phyloP scores from a whole-genome alignment of 2,113 vertebrate genomes.

The Mugil cephalus region DNA sequence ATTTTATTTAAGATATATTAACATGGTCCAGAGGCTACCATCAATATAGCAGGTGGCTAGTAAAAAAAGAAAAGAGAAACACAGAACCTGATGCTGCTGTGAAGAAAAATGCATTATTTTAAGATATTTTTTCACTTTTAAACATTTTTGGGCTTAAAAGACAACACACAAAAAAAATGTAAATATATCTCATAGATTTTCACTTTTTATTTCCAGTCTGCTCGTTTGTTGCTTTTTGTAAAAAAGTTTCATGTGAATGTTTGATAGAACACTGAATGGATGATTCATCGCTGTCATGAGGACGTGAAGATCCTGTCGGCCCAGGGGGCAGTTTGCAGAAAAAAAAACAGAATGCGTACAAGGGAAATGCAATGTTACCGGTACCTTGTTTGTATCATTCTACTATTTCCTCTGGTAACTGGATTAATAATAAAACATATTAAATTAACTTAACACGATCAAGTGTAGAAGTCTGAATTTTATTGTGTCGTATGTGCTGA shows the following conservation, averaged over 20 bases:
- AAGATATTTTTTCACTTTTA: conserved; percentile 22
- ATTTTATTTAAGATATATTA: conserved; percentile 28
- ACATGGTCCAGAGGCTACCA: conserved; percentile 19
- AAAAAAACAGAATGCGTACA: conserved; percentile 33
- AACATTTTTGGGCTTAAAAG: conserved; percentile 12
- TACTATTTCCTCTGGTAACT: conserved; percentile 69
- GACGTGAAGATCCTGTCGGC: conserved; percentile 28
- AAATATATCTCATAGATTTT: conserved; percentile 41
- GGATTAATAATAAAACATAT: conserved; percentile 76
- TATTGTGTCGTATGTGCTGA: neutral
- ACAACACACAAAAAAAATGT: conserved; percentile 23
- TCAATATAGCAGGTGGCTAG: neutral
- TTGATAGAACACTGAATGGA: conserved; percentile 40
- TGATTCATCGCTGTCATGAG: conserved; percentile 18
- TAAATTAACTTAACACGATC: conserved; percentile 66
- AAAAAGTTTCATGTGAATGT: conserved; percentile 64
- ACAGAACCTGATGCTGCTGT: conserved; percentile 32
- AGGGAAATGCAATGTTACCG: conserved; percentile 61
- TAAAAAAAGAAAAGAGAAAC: conserved; percentile 5
- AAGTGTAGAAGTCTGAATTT: conserved; percentile 20
- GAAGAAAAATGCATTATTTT: conserved; percentile 38
- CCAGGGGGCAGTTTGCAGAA: conserved; percentile 9
- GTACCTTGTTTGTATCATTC: conserved; percentile 71
- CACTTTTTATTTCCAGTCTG: conserved; percentile 41
- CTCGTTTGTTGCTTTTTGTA: conserved; percentile 49